Evolutionary conservation across 2,113 vertebrate species (phyloP).

Genomic region (Atlantisia rogersi): DNA sequence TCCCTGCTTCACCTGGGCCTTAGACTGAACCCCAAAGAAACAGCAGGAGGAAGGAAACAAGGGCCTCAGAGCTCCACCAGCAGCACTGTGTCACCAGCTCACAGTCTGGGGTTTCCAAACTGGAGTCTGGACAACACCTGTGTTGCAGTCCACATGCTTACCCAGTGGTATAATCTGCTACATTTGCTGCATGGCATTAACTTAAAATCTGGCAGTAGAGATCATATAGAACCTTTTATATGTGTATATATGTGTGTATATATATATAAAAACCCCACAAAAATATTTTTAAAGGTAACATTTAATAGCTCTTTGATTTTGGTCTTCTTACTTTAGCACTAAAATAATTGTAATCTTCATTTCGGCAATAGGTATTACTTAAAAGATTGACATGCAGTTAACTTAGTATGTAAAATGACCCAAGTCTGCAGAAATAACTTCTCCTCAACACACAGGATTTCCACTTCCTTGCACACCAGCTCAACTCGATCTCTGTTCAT

Average conservation of each 20-base stretch:
- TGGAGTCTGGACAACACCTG: background rate
- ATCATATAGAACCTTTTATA: background rate
- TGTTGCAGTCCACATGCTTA: too few species aligned
- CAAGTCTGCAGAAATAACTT: background rate
- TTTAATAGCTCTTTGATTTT: background rate
- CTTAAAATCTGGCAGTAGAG: background rate
- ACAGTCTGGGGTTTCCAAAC: too few species aligned
- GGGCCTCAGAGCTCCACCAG: background rate
- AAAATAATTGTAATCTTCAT: background rate
- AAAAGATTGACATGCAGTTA: background rate
- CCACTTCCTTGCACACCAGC: background rate
- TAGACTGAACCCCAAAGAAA: background rate
- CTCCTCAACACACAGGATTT: background rate
- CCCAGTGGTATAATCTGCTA: background rate
- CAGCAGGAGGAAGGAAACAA: fast-evolving
- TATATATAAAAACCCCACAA: background rate
- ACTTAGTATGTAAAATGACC: background rate
- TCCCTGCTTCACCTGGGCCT: background rate
- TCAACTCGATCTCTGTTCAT: background rate
- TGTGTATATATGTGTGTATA: too few species aligned
- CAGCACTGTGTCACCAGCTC: background rate
- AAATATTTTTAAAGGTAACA: background rate
- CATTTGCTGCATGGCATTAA: background rate
- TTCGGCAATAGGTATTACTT: background rate
- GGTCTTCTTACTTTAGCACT: background rate